These are phyloP conservation scores for Etia nguti DNA, from an alignment of 2,113 vertebrate species.

Conservation along the genomic window DNA sequence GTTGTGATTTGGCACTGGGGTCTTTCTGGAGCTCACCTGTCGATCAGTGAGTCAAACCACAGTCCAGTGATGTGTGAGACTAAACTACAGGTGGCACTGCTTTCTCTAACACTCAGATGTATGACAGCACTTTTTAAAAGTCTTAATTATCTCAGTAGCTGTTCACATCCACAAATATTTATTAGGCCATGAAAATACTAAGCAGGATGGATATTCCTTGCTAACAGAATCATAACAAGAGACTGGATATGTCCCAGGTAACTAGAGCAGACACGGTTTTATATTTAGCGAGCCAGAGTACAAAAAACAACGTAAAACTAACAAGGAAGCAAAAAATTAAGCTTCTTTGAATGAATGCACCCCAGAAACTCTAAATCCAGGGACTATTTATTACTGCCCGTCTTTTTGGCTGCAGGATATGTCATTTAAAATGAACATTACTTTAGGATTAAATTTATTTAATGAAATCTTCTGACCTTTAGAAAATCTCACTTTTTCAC, in stretches of 20 bases:
- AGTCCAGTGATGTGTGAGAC: not conserved
- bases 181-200: not conserved
- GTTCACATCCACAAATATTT: conserved; percentile 21
- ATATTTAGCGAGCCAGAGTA: not conserved
- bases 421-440: not conserved
- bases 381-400: not conserved
- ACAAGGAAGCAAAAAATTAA: not conserved
- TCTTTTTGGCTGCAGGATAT: not conserved
- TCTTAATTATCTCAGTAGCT: not conserved
- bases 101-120: not conserved
- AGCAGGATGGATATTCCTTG: not conserved
- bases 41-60: not conserved
- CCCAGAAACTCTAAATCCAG: not conserved
- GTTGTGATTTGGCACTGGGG: not conserved
- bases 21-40: not conserved
- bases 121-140: not conserved
- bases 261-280: not conserved
- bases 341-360: not conserved
- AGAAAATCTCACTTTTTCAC: not conserved
- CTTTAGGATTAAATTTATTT: not conserved
- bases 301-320: not conserved
- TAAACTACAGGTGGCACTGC: not conserved
- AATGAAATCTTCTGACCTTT: not conserved
- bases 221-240: not conserved
- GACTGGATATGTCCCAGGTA: not conserved